A percentile compares a stretch with the other conserved stretches of the same genome.
These are phyloP conservation scores for Cryptotermes secundus DNA, from an alignment of 1,140 invertebrate species.

Conservation along the genomic window DNA sequence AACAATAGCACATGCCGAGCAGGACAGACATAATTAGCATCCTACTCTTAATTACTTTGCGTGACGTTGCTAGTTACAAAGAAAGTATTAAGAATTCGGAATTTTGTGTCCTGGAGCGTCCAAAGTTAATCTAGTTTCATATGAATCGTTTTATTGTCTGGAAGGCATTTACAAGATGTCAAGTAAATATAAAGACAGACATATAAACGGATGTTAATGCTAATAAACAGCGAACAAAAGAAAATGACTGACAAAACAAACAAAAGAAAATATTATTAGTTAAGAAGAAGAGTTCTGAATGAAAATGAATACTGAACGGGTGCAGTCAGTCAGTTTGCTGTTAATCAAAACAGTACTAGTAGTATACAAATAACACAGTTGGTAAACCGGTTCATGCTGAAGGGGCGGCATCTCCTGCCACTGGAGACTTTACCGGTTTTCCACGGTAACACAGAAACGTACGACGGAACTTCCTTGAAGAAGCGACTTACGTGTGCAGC, in stretches of 20 bases:
- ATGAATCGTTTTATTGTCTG: background rate
- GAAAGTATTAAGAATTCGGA: background rate
- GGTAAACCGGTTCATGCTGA: background rate
- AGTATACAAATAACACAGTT: constrained; percentile 10
- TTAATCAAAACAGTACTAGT: constrained; percentile 3
- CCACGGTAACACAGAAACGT: background rate
- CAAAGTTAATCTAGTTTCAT: background rate
- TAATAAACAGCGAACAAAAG: background rate
- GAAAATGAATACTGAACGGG: constrained; percentile 15
- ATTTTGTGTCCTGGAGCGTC: background rate
- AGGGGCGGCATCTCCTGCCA: constrained; percentile 4
- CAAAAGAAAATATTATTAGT: background rate
- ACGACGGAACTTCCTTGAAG: background rate
- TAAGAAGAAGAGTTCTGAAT: background rate
- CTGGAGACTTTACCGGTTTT: background rate
- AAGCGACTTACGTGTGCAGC: background rate
- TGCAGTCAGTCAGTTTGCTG: background rate
- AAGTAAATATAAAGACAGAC: background rate
- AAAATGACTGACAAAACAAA: background rate
- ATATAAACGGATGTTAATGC: background rate
- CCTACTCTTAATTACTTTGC: background rate
- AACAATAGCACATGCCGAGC: too few species aligned
- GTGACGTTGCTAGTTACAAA: background rate
- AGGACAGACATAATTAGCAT: too few species aligned
- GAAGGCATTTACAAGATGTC: background rate